Base-by-base conservation (phyloP, 2,888 invertebrate species). In the Epistrophella euchroma region DNA sequence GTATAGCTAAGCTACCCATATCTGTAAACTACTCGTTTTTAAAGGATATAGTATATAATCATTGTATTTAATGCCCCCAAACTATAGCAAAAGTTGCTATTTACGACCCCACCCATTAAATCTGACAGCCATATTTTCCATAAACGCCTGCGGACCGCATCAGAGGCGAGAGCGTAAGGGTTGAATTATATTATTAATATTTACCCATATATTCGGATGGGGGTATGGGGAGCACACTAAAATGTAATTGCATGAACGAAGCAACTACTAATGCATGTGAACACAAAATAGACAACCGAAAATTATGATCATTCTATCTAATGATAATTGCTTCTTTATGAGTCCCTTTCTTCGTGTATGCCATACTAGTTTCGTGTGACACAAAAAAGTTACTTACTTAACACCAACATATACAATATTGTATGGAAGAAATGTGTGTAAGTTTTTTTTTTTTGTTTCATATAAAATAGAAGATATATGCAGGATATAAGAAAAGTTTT, bases 271-370 rank as follows among this genome's bases (percentile, higher is more conserved):
- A 66, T 56, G 64, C 45, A 50, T 50, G 19, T 58, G 28, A 40
- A 47, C 50, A 40, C 45, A 60, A 52, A 52, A 60, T 68, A 52
- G 74, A 47, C 68, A 43, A 60, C 73, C 50, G 43, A 74, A 80
- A 73, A 74, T 80, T 74, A 80, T 68, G 47, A 68, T 58, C 79
- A 73, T 80, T 50, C 66, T 68, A 40, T 55, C 50, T 52, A 52
- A 52, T 50, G 73, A 66, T 68, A 80, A 80, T 74, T 80, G 68
- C 43, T 80, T 80, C 66, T 80, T 80, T 68, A 80, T 80, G 73
- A 74, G 35, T 25, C 22, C 37, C 50, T 22, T 50, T 47, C 25
- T 47, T 66, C 32, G n/a, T 15, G 28, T 25, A 52, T 17, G 4
- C 22, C 6, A 13, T 50, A 22, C 13, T 17, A 17, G 17, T 56